Percentiles rank a stretch among this genome's conserved stretches.
These are phyloP conservation scores for Rhagoletis pomonella DNA, from an alignment of 1,140 invertebrate genomes.

Conservation along the genomic window DNA sequence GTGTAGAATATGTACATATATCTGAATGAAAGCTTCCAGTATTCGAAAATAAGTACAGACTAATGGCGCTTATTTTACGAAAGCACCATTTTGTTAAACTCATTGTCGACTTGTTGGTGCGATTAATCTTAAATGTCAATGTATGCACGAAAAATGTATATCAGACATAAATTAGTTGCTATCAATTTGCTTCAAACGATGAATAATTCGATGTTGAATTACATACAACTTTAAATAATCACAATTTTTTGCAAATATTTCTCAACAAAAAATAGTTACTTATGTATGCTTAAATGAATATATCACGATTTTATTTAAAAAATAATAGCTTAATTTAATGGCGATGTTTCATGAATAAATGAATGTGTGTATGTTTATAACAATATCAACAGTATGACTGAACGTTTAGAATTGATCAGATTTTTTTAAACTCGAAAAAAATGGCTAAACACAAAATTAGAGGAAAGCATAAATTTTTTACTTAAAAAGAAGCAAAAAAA, in stretches of 20 bases:
- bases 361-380: not conserved
- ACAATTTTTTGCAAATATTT: slow-evolving; percentile 3
- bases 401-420: not conserved
- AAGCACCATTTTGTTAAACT: too few species aligned
- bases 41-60: too few species aligned
- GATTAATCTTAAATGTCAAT: too few species aligned
- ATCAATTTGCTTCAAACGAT: not conserved
- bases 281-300: slow-evolving; percentile 24
- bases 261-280: slow-evolving; percentile 9
- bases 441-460: too few species aligned
- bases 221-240: not conserved
- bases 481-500: not conserved
- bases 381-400: not conserved
- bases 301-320: slow-evolving; percentile 32
- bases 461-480: not conserved
- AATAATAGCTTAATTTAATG: slow-evolving; percentile 39
- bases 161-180: not conserved
- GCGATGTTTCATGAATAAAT: slow-evolving; percentile 36
- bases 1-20: too few species aligned
- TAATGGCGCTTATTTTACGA: too few species aligned
- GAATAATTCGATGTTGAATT: too few species aligned
- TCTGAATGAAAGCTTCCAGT: too few species aligned
- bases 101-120: too few species aligned
- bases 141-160: not conserved
- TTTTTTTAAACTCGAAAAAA: not conserved